Evolutionary conservation across 2,888 invertebrate species (phyloP).

Genomic region (Pristionchus fissidentatus): DNA sequence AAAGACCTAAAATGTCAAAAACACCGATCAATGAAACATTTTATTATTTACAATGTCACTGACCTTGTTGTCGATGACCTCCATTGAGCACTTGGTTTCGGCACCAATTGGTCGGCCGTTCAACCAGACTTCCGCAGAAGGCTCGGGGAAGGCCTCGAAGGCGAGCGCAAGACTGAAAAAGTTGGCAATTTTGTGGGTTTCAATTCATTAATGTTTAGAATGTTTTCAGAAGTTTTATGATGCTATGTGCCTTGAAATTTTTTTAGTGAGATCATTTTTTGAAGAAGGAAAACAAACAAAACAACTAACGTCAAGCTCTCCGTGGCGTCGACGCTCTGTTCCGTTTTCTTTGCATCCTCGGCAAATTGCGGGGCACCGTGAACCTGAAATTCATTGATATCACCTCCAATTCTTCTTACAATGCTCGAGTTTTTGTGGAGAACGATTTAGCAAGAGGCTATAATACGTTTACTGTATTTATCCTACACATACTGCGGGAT

Average conservation of each 20-base stretch:
- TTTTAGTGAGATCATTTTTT: too few relatives aligned
- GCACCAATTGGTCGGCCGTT: conserved; percentile 66
- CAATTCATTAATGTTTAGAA: not conserved
- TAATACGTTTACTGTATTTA: too few relatives aligned
- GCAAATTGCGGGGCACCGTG: conserved; percentile 65
- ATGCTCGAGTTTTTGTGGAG: not conserved
- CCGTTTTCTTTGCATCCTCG: conserved; percentile 34
- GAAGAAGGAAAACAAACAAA: not conserved
- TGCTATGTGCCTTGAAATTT: too few relatives aligned
- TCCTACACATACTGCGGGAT: too few relatives aligned
- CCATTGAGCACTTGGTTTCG: conserved; percentile 66
- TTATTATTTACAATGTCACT: not conserved
- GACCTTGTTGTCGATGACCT: conserved; percentile 52
- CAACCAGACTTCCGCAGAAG: conserved; percentile 64
- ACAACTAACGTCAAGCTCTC: conserved; percentile 30
- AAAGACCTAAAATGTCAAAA: not conserved
- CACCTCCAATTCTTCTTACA: not conserved
- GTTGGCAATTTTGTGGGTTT: not conserved
- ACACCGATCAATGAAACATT: not conserved
- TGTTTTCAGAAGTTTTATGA: too few relatives aligned
- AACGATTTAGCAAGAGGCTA: too few relatives aligned
- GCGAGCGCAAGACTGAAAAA: conserved; percentile 63
- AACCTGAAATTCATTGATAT: conserved; percentile 46
- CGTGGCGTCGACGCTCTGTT: conserved; percentile 4
- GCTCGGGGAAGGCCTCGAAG: conserved; percentile 69